Evolutionary conservation across 1,140 invertebrate genomes (phyloP), one percentile per base, ranked within the genome.

Genomic region (Aphis craccivora): DNA sequence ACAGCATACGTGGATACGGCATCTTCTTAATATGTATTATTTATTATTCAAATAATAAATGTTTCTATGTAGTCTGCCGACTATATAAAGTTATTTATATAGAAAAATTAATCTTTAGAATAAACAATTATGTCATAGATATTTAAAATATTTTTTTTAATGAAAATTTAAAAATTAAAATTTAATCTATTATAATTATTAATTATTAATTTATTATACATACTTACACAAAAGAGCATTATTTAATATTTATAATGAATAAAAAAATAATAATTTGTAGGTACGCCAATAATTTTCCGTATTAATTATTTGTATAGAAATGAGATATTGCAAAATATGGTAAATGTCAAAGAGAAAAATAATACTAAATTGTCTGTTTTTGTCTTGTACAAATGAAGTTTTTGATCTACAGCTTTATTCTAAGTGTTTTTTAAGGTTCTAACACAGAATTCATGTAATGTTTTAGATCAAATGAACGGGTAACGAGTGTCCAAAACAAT

Each of bases 401-500:
- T 84, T 25, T 25, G 37, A 84, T 84, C 83, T 76, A 18, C 14
- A n/a, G 14, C 60, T 76, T 67, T 76, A 76, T 5, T n/a, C 2
- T n/a, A 35, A 11, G 60, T 35, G 14, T 18, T 76, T 60, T 76
- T 76, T n/a, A 76, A n/a, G 35, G 22, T 83, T 37, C 7, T 81
- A 83, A 83, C 83, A 11, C 37, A 45, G 14, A 22, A 55, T 89
- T 55, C 25, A 45, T 53, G 30, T n/a, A 18, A 51, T 37, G 30
- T 94, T 94, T 48, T 86, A 94, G 94, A 90, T 94, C 94, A 93
- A 94, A 94, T 94, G 94, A 92, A 94, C 93, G 94, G 94, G 94
- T 94, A 94, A 94, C 93, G 94, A 94, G 94, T 89, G 94, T 93
- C 48, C 87, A 93, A 84, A 93, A 94, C 93, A 91, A 94, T 91